Evolutionary conservation across 2,888 invertebrate species (phyloP).

Genomic region (Lasioglossum pauxillum): DNA sequence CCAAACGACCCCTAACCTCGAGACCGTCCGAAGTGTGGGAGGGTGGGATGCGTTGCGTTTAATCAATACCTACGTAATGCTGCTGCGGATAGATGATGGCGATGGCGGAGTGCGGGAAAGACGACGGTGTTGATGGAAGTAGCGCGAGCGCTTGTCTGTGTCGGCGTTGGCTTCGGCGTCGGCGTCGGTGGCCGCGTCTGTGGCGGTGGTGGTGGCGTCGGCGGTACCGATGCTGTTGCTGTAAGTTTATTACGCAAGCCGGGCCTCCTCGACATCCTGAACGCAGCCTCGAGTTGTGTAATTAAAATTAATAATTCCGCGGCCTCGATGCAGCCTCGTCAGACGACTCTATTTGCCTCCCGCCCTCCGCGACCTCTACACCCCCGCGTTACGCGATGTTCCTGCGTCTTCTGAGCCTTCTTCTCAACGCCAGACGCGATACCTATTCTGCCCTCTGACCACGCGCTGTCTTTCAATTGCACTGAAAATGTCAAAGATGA

Average conservation of each 20-base stretch:
- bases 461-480: not conserved
- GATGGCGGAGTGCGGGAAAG: conserved; percentile 60
- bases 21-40: conserved; percentile 1
- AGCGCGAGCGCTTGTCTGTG: conserved; percentile 44
- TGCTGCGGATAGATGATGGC: conserved; percentile 75
- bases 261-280: conserved; percentile 63
- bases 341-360: conserved; percentile 70
- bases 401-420: conserved; percentile 33
- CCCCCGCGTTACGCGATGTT: conserved; percentile 14
- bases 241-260: conserved; percentile 73
- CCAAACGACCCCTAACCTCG: not conserved
- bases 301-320: conserved; percentile 75
- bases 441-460: conserved; percentile 23
- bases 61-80: conserved; percentile 82
- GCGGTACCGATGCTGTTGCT: conserved; percentile 69
- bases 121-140: conserved; percentile 59
- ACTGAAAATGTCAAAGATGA: not conserved
- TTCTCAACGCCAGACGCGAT: conserved; percentile 49
- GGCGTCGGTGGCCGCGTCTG: conserved; percentile 31
- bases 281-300: conserved; percentile 70
- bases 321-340: conserved; percentile 68
- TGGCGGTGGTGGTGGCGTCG: conserved; percentile 30
- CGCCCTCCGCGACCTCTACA: not conserved
- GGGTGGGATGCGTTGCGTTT: conserved; percentile 79
- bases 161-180: conserved; percentile 19